These are phyloP conservation scores for Nothoprocta perdicaria DNA, from an alignment of 2,113 vertebrate genomes.

Conservation along the genomic window DNA sequence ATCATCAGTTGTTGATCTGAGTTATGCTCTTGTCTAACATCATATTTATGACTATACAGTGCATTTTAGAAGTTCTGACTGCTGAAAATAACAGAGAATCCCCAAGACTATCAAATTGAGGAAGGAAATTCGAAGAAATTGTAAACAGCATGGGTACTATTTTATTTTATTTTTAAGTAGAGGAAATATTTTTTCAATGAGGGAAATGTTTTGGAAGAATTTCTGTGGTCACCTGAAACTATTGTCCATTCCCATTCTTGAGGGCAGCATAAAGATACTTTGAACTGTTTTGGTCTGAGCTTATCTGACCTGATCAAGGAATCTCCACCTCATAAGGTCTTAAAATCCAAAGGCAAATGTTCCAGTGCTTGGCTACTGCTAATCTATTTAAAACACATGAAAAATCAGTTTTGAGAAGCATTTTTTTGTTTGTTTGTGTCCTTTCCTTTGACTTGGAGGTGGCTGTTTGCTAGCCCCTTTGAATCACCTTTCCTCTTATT, in stretches of 20 bases:
- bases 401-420: not conserved
- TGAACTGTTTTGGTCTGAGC: not conserved
- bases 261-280: too few species aligned
- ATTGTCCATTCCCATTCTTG: too few species aligned
- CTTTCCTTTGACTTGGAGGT: not conserved
- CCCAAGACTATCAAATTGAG: not conserved
- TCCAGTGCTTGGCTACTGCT: not conserved
- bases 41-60: not conserved
- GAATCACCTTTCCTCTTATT: not conserved
- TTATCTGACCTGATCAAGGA: not conserved
- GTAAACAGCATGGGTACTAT: not conserved
- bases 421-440: not conserved
- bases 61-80: slow-evolving; percentile 2
- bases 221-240: not conserved
- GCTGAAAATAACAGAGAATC: not conserved
- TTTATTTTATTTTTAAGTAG: not conserved
- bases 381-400: not conserved
- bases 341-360: too few species aligned
- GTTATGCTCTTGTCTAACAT: not conserved
- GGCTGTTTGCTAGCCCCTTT: not conserved
- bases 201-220: not conserved
- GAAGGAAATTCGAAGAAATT: not conserved
- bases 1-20: not conserved
- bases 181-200: not conserved
- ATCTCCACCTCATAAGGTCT: rapidly evolving